A percentile compares a stretch with the other conserved stretches of the same genome.
Conservation (phyloP, 2,797 vertebrate species). For the Threskiornis aethiopicus region DNA sequence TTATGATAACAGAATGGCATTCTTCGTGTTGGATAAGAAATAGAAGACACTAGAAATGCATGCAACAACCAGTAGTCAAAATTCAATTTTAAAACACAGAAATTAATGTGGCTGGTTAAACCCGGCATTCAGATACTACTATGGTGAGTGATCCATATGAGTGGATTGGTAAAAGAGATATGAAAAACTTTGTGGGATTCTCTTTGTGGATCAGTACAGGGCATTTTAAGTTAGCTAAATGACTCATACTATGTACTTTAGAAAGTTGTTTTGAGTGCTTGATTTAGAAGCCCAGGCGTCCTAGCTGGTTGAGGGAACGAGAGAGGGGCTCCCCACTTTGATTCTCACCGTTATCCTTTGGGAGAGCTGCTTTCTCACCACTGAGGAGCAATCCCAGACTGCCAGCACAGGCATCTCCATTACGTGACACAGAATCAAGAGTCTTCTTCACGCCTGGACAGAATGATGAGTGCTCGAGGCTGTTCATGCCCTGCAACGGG, state of each 20-base stretch:
- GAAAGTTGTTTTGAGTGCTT: not conserved
- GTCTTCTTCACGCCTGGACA: not conserved
- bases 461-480: accelerated
- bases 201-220: not conserved
- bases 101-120: not conserved
- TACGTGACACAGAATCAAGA: not conserved
- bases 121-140: not conserved
- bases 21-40: not conserved
- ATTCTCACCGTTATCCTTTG: not conserved
- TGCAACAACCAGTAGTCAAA: not conserved
- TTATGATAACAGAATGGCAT: constrained; percentile 7
- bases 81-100: not conserved
- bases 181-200: constrained; percentile 21
- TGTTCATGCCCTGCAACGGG: not conserved
- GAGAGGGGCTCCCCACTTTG: not conserved
- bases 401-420: not conserved
- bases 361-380: not conserved
- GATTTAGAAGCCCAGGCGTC: not conserved
- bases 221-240: constrained; percentile 21
- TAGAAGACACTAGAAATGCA: not conserved
- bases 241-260: constrained; percentile 2
- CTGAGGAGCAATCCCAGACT: not conserved
- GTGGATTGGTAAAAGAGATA: constrained; percentile 28
- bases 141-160: not conserved
- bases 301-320: not conserved